phyloP scores from a whole-genome alignment of 2,113 vertebrate species.

The Rhynchopsitta pachyrhyncha region DNA sequence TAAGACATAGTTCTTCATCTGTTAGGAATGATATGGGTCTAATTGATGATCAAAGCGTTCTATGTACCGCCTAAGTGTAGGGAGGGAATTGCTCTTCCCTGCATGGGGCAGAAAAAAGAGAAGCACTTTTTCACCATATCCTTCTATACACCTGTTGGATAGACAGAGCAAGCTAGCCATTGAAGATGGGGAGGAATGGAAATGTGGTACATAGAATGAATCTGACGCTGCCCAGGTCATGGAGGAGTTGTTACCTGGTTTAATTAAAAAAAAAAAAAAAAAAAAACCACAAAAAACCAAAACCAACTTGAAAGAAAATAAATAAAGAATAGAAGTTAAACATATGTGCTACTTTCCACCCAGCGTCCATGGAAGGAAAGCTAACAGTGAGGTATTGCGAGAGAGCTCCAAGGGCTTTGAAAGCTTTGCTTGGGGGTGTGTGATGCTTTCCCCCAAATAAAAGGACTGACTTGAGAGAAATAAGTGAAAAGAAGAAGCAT shows the following conservation, averaged over 20 bases:
- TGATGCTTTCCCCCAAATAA: background rate
- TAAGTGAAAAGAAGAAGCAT: background rate
- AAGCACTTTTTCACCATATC: background rate
- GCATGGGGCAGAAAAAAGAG: background rate
- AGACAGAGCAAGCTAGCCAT: background rate
- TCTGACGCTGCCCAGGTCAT: background rate
- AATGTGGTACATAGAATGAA: background rate
- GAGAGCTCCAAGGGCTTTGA: background rate
- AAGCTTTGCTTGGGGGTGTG: background rate
- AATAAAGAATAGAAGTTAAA: background rate
- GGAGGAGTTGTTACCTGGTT: background rate
- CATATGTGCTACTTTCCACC: background rate
- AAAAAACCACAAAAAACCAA: background rate
- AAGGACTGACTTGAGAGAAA: background rate
- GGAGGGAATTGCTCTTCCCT: background rate
- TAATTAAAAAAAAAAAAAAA: background rate
- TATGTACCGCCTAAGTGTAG: slow-evolving; percentile 13
- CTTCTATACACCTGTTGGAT: background rate
- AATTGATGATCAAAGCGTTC: slow-evolving; percentile 41
- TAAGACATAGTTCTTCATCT: slow-evolving; percentile 49
- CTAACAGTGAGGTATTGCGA: background rate
- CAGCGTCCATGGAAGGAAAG: background rate
- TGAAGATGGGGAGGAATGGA: background rate
- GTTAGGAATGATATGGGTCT: slow-evolving; percentile 37
- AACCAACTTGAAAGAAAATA: background rate